A percentile compares a stretch with the other conserved stretches of the same genome.
These are phyloP conservation scores for Acinonyx jubatus DNA, from an alignment of 2,113 vertebrate genomes.

Conservation along the genomic window DNA sequence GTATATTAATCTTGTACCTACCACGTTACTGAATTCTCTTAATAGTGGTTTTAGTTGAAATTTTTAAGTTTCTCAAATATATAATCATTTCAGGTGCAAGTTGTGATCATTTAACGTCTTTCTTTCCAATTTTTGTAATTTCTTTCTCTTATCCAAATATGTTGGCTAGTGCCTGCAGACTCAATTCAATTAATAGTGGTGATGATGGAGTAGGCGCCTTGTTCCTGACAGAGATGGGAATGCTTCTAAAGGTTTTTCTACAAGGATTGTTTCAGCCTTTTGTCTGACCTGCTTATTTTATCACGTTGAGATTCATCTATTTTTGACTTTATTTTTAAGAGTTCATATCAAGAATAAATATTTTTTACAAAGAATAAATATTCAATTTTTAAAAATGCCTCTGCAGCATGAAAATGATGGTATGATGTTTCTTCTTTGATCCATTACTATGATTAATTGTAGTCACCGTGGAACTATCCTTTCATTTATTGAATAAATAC, in stretches of 20 bases:
- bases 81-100: background rate
- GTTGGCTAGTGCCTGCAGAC: background rate
- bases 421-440: background rate
- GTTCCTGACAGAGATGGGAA: background rate
- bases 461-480: background rate
- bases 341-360: background rate
- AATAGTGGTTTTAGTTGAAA: background rate
- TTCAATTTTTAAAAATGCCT: background rate
- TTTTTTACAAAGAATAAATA: background rate
- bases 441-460: background rate
- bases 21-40: background rate
- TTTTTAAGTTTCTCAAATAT: background rate
- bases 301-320: background rate
- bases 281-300: background rate
- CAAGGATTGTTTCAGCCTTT: background rate
- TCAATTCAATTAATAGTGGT: background rate
- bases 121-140: background rate
- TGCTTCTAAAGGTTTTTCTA: background rate
- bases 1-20: background rate
- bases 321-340: conserved; percentile 1
- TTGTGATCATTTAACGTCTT: background rate
- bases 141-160: background rate
- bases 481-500: background rate
- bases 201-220: background rate
- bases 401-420: background rate